Evolutionary conservation across 2,888 invertebrate genomes (phyloP).

Genomic region (Sericinus montela): DNA sequence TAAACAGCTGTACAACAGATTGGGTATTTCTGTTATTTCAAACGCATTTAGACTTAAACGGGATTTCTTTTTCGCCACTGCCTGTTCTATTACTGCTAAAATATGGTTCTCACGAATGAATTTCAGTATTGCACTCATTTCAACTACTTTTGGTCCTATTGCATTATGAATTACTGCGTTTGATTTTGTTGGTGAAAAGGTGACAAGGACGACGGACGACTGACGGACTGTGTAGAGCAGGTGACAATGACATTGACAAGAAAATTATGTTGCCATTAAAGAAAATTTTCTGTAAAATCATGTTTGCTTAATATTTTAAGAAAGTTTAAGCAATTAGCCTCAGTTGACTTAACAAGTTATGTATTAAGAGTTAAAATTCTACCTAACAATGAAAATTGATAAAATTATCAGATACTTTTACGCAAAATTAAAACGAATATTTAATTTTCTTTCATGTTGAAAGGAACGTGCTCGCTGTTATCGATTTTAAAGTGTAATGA

Average conservation of each 20-base stretch:
- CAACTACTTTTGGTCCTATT: conserved; percentile 53
- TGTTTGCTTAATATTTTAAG: too few species aligned
- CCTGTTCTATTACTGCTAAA: conserved; percentile 83
- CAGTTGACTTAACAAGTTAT: too few species aligned
- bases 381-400: too few species aligned
- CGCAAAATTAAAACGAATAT: too few species aligned
- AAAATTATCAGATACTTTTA: too few species aligned
- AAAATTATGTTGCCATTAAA: conserved; percentile 18
- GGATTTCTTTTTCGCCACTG: conserved; percentile 77
- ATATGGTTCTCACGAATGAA: conserved; percentile 84
- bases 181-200: conserved; percentile 42
- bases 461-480: conserved; percentile 29
- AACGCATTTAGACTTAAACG: conserved; percentile 81
- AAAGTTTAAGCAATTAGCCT: too few species aligned
- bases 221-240: conserved; percentile 8
- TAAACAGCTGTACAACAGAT: conserved; percentile 74
- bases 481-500: conserved; percentile 29
- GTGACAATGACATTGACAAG: conserved; percentile 30
- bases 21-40: conserved; percentile 81
- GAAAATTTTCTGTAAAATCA: too few species aligned
- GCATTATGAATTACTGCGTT: conserved; percentile 63
- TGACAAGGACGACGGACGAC: conserved; percentile 37
- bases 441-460: conserved; percentile 13
- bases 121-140: conserved; percentile 83
- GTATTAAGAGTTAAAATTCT: too few species aligned